phyloP scores from a whole-genome alignment of 2,888 invertebrate genomes.

The Diaperis boleti region DNA sequence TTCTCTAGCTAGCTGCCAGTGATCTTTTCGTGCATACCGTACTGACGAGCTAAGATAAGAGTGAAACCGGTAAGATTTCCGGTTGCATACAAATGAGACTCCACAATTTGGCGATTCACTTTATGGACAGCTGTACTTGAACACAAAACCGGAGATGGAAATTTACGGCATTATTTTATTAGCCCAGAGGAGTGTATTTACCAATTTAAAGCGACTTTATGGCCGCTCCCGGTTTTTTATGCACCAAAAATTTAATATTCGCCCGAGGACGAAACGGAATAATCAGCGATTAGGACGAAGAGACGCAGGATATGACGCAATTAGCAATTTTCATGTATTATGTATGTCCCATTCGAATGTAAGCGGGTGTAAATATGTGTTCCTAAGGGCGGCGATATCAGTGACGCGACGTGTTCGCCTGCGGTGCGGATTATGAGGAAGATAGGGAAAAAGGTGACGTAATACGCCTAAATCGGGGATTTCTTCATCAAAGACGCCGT shows the following conservation, averaged over 20 bases:
- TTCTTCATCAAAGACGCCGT: too few species aligned
- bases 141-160: constrained; percentile 8
- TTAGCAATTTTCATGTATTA: constrained; percentile 40
- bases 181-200: constrained; percentile 5
- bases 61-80: too few species aligned
- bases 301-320: constrained; percentile 32
- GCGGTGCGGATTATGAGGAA: neutral
- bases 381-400: constrained; percentile 1
- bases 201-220: constrained; percentile 6
- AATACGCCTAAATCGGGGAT: neutral
- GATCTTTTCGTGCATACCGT: too few species aligned
- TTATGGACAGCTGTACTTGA: too few species aligned
- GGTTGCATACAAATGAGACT: too few species aligned
- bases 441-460: neutral
- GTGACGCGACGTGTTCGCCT: neutral
- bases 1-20: too few species aligned
- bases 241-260: constrained; percentile 13
- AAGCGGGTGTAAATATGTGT: constrained; percentile 32
- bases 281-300: constrained; percentile 10
- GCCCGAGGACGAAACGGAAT: constrained; percentile 6
- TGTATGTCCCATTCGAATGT: constrained; percentile 33
- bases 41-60: too few species aligned
- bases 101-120: too few species aligned
- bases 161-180: constrained; percentile 15
- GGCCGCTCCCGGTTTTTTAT: constrained; percentile 4